These are phyloP conservation scores for Stichopus chloronotus DNA, from an alignment of 35 echinoderm and acorn worm species.

Conservation along the genomic window DNA sequence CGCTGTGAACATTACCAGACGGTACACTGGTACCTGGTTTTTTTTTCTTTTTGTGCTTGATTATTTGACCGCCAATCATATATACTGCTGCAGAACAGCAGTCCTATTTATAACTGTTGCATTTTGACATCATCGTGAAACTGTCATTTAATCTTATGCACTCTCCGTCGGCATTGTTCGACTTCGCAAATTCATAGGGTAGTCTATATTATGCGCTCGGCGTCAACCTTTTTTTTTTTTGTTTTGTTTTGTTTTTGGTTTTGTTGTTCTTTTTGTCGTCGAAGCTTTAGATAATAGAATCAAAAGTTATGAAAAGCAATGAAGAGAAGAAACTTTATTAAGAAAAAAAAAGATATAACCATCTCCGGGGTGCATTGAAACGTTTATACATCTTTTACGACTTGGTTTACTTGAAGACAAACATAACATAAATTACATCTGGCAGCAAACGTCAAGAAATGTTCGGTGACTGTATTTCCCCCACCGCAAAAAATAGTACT, in stretches of 20 bases:
- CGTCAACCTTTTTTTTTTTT: neutral
- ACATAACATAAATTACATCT: conserved; percentile 43
- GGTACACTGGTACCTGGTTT: too few species aligned
- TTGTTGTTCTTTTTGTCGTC: neutral
- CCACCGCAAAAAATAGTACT: neutral
- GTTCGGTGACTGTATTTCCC: neutral
- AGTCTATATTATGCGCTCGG: neutral
- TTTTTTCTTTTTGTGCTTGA: too few species aligned
- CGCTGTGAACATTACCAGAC: too few species aligned
- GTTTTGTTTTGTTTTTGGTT: neutral
- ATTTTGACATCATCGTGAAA: neutral
- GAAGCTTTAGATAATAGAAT: neutral
- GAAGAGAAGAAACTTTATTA: neutral
- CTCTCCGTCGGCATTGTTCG: neutral
- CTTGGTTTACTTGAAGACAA: conserved; percentile 10
- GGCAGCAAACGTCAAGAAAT: conserved; percentile 25
- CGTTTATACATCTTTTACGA: conserved; percentile 1
- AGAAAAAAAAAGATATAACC: neutral
- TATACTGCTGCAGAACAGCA: too few species aligned
- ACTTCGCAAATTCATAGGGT: neutral
- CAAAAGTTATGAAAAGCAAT: neutral
- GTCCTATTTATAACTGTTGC: too few species aligned
- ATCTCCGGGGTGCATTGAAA: neutral
- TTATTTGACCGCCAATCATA: too few species aligned
- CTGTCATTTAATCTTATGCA: neutral